Conservation (phyloP, 2,888 invertebrate genomes). For the Drosophila meridionalis region DNA sequence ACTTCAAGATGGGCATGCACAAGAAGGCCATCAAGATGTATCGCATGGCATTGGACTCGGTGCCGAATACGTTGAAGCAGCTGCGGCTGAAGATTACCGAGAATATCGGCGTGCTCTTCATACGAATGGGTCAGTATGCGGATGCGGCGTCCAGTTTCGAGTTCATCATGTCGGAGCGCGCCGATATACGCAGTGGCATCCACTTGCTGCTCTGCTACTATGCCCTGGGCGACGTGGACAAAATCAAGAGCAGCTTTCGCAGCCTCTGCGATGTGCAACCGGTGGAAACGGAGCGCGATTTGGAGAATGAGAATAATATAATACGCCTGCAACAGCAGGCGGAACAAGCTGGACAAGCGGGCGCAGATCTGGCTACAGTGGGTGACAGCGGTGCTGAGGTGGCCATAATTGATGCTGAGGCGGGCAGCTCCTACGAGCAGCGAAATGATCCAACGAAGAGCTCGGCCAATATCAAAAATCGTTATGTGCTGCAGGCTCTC, state of each 20-base stretch:
- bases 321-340: slow-evolving; percentile 87
- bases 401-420: slow-evolving; percentile 67
- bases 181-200: slow-evolving; percentile 94
- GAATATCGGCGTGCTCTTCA: slow-evolving; percentile 95
- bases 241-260: slow-evolving; percentile 96
- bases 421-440: slow-evolving; percentile 52
- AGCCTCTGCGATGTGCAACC: slow-evolving; percentile 93
- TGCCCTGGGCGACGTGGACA: slow-evolving; percentile 95
- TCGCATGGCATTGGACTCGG: slow-evolving; percentile 99
- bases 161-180: slow-evolving; percentile 98
- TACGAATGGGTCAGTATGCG: slow-evolving; percentile 97
- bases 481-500: slow-evolving; percentile 90
- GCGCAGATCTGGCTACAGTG: slow-evolving; percentile 30
- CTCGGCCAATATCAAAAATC: slow-evolving; percentile 83
- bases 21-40: slow-evolving; percentile 98
- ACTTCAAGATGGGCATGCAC: slow-evolving; percentile 96
- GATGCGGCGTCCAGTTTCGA: slow-evolving; percentile 99
- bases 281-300: slow-evolving; percentile 80
- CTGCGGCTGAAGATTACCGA: slow-evolving; percentile 98
- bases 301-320: slow-evolving; percentile 93
- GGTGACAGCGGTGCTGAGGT: slow-evolving; percentile 55
- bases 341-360: slow-evolving; percentile 55
- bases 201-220: slow-evolving; percentile 95
- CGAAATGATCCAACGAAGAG: slow-evolving; percentile 32
- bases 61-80: slow-evolving; percentile 96